phyloP scores from a whole-genome alignment of 2,797 vertebrate species.

The Myoxocephalus aenaeus region DNA sequence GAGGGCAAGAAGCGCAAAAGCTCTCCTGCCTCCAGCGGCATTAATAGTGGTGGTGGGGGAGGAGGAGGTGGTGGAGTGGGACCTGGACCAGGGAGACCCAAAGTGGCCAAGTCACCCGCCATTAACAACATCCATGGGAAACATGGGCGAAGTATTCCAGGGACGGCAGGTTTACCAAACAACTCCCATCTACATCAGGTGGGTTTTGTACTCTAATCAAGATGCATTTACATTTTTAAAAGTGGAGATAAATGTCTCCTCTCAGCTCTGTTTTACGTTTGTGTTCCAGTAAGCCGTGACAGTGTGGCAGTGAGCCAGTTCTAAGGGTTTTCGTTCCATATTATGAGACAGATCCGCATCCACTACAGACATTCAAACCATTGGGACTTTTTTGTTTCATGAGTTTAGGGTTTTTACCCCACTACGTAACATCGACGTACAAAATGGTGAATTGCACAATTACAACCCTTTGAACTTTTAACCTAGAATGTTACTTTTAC shows the following conservation, averaged over 20 bases:
- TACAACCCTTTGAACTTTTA: too few relatives aligned
- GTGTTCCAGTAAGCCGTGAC: neutral
- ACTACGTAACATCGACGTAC: too few relatives aligned
- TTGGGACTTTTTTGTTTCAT: too few relatives aligned
- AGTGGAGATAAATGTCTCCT: neutral
- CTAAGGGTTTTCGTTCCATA: neutral
- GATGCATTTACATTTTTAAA: neutral
- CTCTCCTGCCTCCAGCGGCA: constrained; percentile 86
- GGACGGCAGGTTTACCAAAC: constrained; percentile 91
- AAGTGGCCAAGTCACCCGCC: constrained; percentile 93
- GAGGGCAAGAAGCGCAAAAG: constrained; percentile 96
- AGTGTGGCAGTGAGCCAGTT: neutral
- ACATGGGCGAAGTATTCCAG: constrained; percentile 91
- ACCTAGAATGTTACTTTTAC: too few relatives aligned
- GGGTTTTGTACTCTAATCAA: constrained; percentile 36
- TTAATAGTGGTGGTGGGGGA: constrained; percentile 64
- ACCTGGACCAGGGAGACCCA: constrained; percentile 87
- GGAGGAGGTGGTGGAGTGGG: constrained; percentile 55
- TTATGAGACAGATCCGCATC: neutral
- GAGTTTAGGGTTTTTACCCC: too few relatives aligned
- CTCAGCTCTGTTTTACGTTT: neutral
- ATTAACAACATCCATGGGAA: constrained; percentile 96
- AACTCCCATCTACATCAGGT: constrained; percentile 98
- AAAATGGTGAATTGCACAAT: too few relatives aligned
- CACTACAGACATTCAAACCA: neutral